Conservation (phyloP, 2,888 invertebrate species). For the Epinotia bilunana region DNA sequence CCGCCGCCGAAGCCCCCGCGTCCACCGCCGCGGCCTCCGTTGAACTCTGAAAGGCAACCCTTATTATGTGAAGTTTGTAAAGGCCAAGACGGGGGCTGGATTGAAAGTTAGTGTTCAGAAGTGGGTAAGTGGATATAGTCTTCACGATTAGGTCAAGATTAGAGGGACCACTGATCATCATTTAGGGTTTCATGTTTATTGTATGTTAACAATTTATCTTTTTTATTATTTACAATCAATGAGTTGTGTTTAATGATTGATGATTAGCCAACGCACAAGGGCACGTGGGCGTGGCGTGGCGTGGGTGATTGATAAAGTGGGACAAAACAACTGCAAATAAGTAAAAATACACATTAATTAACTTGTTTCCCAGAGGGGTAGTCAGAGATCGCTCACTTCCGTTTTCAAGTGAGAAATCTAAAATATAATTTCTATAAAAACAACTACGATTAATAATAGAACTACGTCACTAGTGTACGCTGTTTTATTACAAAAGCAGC, state of each 20-base stretch:
- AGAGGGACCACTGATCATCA: conserved; percentile 83
- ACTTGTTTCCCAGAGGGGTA: too few relatives aligned
- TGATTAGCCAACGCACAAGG: background rate
- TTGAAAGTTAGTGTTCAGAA: conserved; percentile 69
- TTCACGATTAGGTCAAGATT: conserved; percentile 82
- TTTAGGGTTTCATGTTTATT: conserved; percentile 42
- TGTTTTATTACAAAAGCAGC: background rate
- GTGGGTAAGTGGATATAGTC: conserved; percentile 84
- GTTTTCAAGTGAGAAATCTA: too few relatives aligned
- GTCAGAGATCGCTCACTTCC: too few relatives aligned
- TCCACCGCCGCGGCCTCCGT: conserved; percentile 60
- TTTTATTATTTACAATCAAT: too few relatives aligned
- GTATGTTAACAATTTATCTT: too few relatives aligned
- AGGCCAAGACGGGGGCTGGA: background rate
- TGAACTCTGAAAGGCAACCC: conserved; percentile 63
- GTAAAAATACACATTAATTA: too few relatives aligned
- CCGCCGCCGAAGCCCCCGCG: conserved; percentile 59
- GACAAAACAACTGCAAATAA: too few relatives aligned
- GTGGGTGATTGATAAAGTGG: too few relatives aligned
- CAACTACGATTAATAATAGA: too few relatives aligned
- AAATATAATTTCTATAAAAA: too few relatives aligned
- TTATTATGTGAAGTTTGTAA: background rate
- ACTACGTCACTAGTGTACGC: too few relatives aligned
- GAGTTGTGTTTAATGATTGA: background rate
- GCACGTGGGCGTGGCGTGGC: too few relatives aligned